Evolutionary conservation across 2,797 vertebrate genomes (phyloP), one percentile per base, ranked within the genome.

Genomic region (Selene dorsalis): DNA sequence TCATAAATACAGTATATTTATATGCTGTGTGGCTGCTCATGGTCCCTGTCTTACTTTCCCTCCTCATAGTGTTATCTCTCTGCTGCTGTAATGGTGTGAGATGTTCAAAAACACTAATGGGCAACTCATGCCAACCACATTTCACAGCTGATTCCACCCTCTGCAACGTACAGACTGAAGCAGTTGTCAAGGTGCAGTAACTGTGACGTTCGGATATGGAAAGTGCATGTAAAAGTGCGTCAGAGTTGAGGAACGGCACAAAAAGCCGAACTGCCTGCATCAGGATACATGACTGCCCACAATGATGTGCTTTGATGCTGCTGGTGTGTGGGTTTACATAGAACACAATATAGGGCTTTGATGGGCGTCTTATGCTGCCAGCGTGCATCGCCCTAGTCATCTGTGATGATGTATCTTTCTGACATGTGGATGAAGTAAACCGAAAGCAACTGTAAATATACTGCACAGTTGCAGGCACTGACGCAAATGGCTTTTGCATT

Each of bases 401-500:
- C 28, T 52, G 50, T 43, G 50, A 77, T 79, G 72, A 77, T 79
- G 72, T 35, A 41, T 64, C 55, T 57, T 62, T 67, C 7, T 82
- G 75, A 82, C 73, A 72, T 71, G 72, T 16, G 70, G 59, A 53
- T 76, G 32, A 75, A 73, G 38, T 62, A 26, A 59, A 62, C 11
- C 32, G 20, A 48, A 48, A 53, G 18, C 47, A 64, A 63, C 32
- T 56, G 47, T 22, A 59, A 74, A 12, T 69, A 32, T 57, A 63
- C 56, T 10, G 35, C 47, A 52, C 32, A 28, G 39, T 32, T 60
- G 60, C 50, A 45, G 63, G 73, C 77, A 63, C 14, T 24, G 38
- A 79, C 41, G 83, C 66, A 83, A 65, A 75, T 12, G 41, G 56
- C 58, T 80, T 78, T 70, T 65, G 80, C 64, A 70, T 81, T 79